phyloP scores from a whole-genome alignment of 2,113 vertebrate species.

The Muntiacus muntjak region DNA sequence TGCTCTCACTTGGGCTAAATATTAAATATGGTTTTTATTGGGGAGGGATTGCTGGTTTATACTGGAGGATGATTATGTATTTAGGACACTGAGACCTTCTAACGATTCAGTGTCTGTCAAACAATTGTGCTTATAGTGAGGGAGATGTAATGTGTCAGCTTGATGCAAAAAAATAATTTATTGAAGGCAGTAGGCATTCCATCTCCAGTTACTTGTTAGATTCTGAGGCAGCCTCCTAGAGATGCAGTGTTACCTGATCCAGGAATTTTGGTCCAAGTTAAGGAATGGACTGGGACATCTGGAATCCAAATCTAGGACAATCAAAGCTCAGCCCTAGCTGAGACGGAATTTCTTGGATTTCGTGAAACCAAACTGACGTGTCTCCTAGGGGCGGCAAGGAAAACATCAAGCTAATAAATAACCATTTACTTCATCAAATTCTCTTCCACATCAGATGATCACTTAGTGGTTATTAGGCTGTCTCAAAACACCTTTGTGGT shows the following conservation, averaged over 20 bases:
- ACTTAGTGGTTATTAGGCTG: constrained; percentile 30
- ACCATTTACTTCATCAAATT: constrained; percentile 15
- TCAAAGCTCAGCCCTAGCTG: neutral
- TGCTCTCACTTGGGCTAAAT: constrained; percentile 5
- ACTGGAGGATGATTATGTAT: neutral
- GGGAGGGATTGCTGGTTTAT: constrained; percentile 11
- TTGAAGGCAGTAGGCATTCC: neutral
- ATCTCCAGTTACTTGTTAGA: neutral
- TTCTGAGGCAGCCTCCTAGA: neutral
- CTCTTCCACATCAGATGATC: neutral
- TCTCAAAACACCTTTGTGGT: constrained; percentile 12
- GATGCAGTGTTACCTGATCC: neutral
- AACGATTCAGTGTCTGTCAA: constrained; percentile 3
- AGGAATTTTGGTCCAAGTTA: neutral
- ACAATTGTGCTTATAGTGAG: neutral
- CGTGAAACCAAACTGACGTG: neutral
- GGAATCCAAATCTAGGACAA: neutral
- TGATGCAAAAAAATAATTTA: neutral
- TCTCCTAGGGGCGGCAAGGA: neutral
- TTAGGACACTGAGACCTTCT: neutral
- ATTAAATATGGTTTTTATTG: neutral
- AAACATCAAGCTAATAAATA: neutral
- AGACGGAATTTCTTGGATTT: neutral
- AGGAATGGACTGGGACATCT: neutral
- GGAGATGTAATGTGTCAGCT: neutral